Evolutionary conservation across 2,113 vertebrate genomes (phyloP).

Genomic region (Lampris megalopsis): DNA sequence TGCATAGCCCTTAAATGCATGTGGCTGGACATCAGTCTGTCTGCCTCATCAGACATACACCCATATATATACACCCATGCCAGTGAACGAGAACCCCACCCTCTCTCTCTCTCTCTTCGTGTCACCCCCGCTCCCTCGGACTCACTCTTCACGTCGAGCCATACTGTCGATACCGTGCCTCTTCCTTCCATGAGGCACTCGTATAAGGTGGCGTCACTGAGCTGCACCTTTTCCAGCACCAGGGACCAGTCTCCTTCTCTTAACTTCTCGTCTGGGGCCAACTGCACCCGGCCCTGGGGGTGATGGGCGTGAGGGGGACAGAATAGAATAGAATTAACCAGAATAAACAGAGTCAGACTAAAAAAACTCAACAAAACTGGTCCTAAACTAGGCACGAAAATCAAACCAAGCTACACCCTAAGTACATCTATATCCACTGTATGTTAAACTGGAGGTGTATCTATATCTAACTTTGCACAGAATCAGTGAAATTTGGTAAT

Average conservation of each 20-base stretch:
- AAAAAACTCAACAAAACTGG: too few species aligned
- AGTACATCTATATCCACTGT: not conserved
- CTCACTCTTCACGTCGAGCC: conserved; percentile 43
- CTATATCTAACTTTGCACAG: not conserved
- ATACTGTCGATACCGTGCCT: conserved; percentile 14
- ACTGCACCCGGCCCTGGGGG: conserved; percentile 3
- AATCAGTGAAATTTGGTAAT: not conserved
- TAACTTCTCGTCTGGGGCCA: not conserved
- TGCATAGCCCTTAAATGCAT: too few species aligned
- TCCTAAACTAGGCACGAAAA: not conserved
- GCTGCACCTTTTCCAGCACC: not conserved
- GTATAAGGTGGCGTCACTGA: conserved; percentile 45
- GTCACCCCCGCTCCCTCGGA: not conserved
- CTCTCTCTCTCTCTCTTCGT: not conserved
- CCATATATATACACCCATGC: not conserved
- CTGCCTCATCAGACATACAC: not conserved
- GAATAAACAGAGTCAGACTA: too few species aligned
- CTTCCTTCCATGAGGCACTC: conserved; percentile 44
- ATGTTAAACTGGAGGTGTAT: not conserved
- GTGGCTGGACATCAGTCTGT: too few species aligned
- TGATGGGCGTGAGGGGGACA: too few species aligned
- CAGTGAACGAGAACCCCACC: not conserved
- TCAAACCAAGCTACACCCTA: not conserved
- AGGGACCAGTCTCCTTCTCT: conserved; percentile 41
- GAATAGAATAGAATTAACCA: too few species aligned